Percentiles rank a stretch among this genome's conserved stretches.
Conservation (phyloP, 2,888 invertebrate genomes). For the Aproaerema taeniolella region DNA sequence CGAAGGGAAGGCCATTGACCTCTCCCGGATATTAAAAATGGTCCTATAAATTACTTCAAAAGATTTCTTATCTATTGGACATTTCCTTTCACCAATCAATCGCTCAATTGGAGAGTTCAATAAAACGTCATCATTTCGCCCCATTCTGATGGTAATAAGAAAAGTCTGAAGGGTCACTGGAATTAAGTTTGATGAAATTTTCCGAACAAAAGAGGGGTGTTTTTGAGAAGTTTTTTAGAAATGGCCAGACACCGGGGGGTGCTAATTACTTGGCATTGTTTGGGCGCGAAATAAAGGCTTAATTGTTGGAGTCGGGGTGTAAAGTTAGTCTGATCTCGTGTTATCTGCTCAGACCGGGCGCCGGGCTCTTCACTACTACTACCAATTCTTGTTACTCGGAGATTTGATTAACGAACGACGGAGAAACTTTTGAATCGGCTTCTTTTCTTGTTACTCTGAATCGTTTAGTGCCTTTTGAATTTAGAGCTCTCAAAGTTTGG, state of each 20-base stretch:
- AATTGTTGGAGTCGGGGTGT: slow-evolving; percentile 49
- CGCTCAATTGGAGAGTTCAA: slow-evolving; percentile 33
- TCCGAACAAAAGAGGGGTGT: slow-evolving; percentile 35
- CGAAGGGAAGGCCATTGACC: slow-evolving; percentile 61
- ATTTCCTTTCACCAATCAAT: slow-evolving; percentile 39
- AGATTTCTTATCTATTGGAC: slow-evolving; percentile 61
- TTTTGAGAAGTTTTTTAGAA: slow-evolving; percentile 44
- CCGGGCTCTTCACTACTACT: slow-evolving; percentile 6
- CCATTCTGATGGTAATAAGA: slow-evolving; percentile 47
- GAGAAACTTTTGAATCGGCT: slow-evolving; percentile 1
- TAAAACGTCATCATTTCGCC: slow-evolving; percentile 36
- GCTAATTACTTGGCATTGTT: slow-evolving; percentile 68
- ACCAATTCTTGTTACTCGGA: slow-evolving; percentile 9
- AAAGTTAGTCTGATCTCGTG: slow-evolving; percentile 11
- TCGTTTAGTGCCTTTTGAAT: not conserved
- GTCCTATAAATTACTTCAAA: slow-evolving; percentile 56
- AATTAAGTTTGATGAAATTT: slow-evolving; percentile 42
- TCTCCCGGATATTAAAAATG: slow-evolving; percentile 67
- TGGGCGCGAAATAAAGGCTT: slow-evolving; percentile 55
- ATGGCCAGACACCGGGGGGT: slow-evolving; percentile 38
- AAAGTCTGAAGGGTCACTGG: slow-evolving; percentile 30
- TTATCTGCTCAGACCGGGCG: slow-evolving; percentile 10
- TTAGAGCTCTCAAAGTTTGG: too few species aligned
- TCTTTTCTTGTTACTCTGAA: slow-evolving; percentile 2
- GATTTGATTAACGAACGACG: slow-evolving; percentile 9